Evolutionary conservation across 2,888 invertebrate genomes (phyloP).

Genomic region (Habroteleia sp.): DNA sequence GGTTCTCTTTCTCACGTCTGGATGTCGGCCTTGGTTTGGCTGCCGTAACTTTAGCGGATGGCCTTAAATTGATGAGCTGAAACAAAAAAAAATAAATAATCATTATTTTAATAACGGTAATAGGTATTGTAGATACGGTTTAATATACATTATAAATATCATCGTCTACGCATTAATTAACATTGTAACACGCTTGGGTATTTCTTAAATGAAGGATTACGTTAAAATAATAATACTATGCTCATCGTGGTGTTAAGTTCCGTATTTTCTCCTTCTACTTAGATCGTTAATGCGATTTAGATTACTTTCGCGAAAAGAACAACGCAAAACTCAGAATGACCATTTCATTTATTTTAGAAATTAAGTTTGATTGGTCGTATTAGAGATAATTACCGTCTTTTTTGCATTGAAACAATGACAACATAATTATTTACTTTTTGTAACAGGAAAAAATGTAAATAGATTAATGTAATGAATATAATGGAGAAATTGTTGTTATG

Average conservation of each 20-base stretch:
- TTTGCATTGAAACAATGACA: conserved; percentile 24
- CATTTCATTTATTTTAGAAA: conserved; percentile 25
- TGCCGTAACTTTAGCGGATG: conserved; percentile 84
- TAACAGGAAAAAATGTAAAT: conserved; percentile 15
- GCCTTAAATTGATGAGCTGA: conserved; percentile 86
- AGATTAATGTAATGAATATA: conserved; percentile 25
- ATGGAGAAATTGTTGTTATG: conserved; percentile 52
- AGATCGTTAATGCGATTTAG: conserved; percentile 34
- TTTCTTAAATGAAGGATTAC: conserved; percentile 25
- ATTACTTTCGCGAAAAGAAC: conserved; percentile 42
- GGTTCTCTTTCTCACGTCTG: conserved; percentile 85
- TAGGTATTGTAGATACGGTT: too few relatives aligned
- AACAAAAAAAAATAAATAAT: conserved; percentile 14
- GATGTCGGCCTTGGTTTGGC: conserved; percentile 81
- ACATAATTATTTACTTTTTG: conserved; percentile 10
- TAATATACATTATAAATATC: conserved; percentile 3
- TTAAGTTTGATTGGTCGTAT: conserved; percentile 17
- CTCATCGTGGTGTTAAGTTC: conserved; percentile 34
- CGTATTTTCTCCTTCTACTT: conserved; percentile 45
- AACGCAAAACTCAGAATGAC: conserved; percentile 30
- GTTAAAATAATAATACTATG: conserved; percentile 19
- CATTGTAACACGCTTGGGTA: conserved; percentile 10
- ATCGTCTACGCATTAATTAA: not conserved
- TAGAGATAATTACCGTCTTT: conserved; percentile 15
- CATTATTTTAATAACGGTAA: conserved; percentile 12